phyloP scores from a whole-genome alignment of 2,888 invertebrate species.

The Trissolcus brochymenae region DNA sequence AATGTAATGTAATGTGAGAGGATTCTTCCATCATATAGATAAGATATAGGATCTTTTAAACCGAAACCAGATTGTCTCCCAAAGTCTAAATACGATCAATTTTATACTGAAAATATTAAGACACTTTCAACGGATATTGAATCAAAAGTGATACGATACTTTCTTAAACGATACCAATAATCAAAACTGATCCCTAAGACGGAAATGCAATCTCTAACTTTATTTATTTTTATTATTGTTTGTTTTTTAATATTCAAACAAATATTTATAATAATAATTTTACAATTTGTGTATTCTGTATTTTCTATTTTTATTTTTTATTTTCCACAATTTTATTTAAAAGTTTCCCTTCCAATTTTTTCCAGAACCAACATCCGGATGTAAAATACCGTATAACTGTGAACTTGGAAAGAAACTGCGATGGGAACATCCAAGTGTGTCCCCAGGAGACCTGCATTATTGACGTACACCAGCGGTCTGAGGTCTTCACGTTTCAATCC shows the following conservation, averaged over 20 bases:
- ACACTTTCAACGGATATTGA: no score
- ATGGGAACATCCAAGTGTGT: conserved; percentile 62
- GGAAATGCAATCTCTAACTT: neutral
- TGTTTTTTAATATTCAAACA: neutral
- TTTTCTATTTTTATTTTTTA: no score
- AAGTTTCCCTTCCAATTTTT: no score
- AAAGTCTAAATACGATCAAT: no score
- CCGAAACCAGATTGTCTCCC: no score
- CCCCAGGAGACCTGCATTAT: conserved; percentile 68
- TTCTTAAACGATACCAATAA: neutral
- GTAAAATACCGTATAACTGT: conserved; percentile 67
- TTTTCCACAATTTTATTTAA: neutral
- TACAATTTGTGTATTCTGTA: neutral
- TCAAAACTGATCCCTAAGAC: neutral
- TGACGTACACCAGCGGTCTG: conserved; percentile 66
- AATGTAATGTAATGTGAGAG: no score
- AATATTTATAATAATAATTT: neutral
- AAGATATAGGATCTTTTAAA: no score
- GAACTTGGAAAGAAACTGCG: conserved; percentile 68
- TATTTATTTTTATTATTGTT: neutral
- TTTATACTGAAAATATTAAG: no score
- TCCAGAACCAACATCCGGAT: conserved; percentile 66
- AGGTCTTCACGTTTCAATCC: conserved; percentile 61
- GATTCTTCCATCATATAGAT: no score
- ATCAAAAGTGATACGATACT: no score